Evolutionary conservation across 1,140 invertebrate species (phyloP).

Genomic region (Bombus pascuorum): DNA sequence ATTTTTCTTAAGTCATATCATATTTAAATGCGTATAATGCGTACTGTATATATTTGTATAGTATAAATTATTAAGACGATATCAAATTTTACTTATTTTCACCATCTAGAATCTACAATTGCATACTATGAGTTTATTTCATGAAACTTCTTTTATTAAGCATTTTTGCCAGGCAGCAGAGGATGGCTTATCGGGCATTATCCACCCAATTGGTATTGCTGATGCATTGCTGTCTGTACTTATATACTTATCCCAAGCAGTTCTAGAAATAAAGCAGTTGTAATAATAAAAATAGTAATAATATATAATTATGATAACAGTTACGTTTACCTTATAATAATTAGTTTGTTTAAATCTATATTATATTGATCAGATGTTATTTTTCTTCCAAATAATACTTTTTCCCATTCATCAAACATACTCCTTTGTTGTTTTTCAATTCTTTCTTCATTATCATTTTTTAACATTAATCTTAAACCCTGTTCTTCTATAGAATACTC

Average conservation of each 20-base stretch:
- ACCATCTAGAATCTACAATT: constrained; percentile 32
- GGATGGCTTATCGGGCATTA: constrained; percentile 79
- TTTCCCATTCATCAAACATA: constrained; percentile 75
- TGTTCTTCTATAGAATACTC: constrained; percentile 79
- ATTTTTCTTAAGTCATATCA: constrained; percentile 15
- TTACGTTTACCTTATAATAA: constrained; percentile 75
- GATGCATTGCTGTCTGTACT: constrained; percentile 74
- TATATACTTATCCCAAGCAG: constrained; percentile 83
- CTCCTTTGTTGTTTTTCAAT: constrained; percentile 74
- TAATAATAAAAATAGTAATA: background rate
- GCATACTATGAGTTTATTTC: constrained; percentile 37
- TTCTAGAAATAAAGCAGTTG: constrained; percentile 77
- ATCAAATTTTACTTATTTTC: constrained; percentile 45
- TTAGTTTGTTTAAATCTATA: constrained; percentile 77
- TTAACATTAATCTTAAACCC: constrained; percentile 78
- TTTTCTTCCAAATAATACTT: constrained; percentile 73
- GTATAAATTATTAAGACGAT: constrained; percentile 30
- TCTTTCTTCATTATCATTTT: constrained; percentile 76
- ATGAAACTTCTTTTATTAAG: constrained; percentile 69
- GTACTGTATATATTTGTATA: background rate
- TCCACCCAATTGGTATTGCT: constrained; percentile 83
- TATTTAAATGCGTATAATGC: background rate
- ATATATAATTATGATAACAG: no score
- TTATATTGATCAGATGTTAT: constrained; percentile 69
- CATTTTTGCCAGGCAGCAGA: constrained; percentile 79